Evolutionary conservation across 2,113 vertebrate genomes (phyloP), one percentile per base, ranked within the genome.

Genomic region (Crotalus viridis): DNA sequence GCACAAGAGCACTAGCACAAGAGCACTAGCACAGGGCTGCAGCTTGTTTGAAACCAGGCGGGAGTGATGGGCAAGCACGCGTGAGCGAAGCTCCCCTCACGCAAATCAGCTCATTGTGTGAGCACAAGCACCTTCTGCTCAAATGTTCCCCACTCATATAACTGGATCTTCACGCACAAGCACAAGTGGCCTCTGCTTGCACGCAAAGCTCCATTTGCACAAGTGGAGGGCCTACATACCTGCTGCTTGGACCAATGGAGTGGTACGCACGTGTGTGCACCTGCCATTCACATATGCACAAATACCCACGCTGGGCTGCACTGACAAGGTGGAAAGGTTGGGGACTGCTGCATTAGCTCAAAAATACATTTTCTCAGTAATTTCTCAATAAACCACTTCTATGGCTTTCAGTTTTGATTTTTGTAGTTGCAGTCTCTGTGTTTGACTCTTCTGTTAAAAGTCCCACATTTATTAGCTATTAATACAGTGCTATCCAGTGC

Each of bases 51-150:
- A 28, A 61, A 61, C 59, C 12, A 10, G 26, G 10, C 26, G 0
- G 0, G 10, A 64, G 26, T 22, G 12, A n/a, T 64, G 26, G 26
- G 10, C 61, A 64, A 64, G 10, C 1, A 8, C 4, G 4, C 10
- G 0, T 12, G 61, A 13, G 26, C 1, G 4, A 64, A 64, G 61
- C 26, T 64, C 10, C 26, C 10, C 28, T 64, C 0, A 0, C 0
- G 0, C 61, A 64, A 64, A 28, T 61, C 10, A 64, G 10, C 26
- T 28, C 12, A 12, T 10, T 10, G 3, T 3, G 8, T 64, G 10
- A 64, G 26, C 26, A 28, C 26, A 28, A 28, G 59, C 59, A 61
- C 26, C 26, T 3, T 61, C 52, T 26, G 0, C 3, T 28, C 26
- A 28, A 28, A 5, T 61, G 5, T 28, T 28, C 26, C 28, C 10